Base-by-base conservation (phyloP, 2,797 vertebrate species). In the Myotis myotis region DNA sequence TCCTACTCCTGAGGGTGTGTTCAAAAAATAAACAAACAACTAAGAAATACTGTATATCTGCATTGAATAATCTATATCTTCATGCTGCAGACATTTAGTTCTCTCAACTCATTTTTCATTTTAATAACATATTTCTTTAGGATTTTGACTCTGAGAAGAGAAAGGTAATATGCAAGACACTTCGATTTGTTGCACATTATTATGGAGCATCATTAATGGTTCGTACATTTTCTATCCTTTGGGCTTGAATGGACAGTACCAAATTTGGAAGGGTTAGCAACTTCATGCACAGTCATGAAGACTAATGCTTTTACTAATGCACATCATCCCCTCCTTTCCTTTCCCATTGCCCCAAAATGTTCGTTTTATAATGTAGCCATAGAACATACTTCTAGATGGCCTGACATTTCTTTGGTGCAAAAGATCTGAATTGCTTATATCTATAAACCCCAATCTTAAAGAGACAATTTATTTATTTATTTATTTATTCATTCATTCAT, bases 131-230 rank as follows among this genome's bases (percentile, higher is more conserved):
- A 82, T 97, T 97, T 96, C 95, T 97, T 82, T 95, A 99, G 99
- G 99, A 99, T 78, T 99, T 99, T 97, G 99, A 99, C 89, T 99
- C 99, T 33, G 99, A 99, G 96, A 98, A 99, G 97, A 99, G 98
- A 97, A 99, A 99, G 98, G 98, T 99, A 89, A 98, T 99, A 92
- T 99, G 99, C 98, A 99, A 99, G 98, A 99, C 99, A 1, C 98
- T 99, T 92, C 99, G 99, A 87, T 99, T 99, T 97, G 86, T 99
- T 93, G 99, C 99, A 20, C 99, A 99, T 98, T 99, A 99, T 95
- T 98, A 99, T 6, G 99, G 99, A 97, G 99, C 99, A 64, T 99
- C 99, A 33, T 97, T 99, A 70, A 98, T 99, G 97, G 99, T 99
- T 97, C 98, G 99, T 98, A 44, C 13, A 5, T 79, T 70, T 75